Percentiles rank a stretch among this genome's conserved stretches.
Evolutionary conservation across 2,797 vertebrate genomes (phyloP).

Genomic region (Melanotaenia pygmaea): DNA sequence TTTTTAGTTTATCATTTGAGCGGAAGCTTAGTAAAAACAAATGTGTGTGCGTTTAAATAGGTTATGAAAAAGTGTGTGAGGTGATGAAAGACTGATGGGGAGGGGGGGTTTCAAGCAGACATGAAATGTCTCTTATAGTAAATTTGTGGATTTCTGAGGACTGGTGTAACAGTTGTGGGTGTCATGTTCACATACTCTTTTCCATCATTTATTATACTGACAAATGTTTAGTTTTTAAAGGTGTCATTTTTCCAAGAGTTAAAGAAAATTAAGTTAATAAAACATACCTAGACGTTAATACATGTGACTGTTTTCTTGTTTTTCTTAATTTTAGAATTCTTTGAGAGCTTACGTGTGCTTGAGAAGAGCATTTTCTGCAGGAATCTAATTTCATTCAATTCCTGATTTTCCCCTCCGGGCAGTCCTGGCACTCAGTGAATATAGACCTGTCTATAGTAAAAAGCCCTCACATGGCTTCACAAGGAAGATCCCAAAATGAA

Average conservation of each 20-base stretch:
- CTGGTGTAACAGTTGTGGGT: constrained; percentile 10
- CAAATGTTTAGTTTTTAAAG: constrained; percentile 59
- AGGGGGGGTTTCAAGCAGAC: constrained; percentile 26
- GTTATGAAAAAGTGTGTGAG: constrained; percentile 20
- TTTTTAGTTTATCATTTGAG: constrained; percentile 28
- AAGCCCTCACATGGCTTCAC: constrained; percentile 27
- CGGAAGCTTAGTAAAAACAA: constrained; percentile 37
- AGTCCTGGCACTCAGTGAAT: constrained; percentile 43
- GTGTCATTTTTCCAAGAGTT: constrained; percentile 45
- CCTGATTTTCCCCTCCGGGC: constrained; percentile 30
- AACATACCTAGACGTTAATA: constrained; percentile 47
- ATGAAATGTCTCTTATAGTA: constrained; percentile 35
- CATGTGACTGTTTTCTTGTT: not conserved
- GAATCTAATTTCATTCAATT: constrained; percentile 5
- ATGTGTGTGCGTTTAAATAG: constrained; percentile 7
- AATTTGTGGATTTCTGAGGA: constrained; percentile 34
- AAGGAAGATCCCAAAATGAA: constrained; percentile 42
- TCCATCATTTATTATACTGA: constrained; percentile 53
- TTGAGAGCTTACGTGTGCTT: not conserved
- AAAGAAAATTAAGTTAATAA: constrained; percentile 61
- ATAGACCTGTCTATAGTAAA: constrained; percentile 34
- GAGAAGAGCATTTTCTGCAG: constrained; percentile 6
- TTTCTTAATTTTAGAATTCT: not conserved
- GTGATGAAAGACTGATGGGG: constrained; percentile 31
- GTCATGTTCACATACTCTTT: constrained; percentile 48